These are phyloP conservation scores for Atherix ibis DNA, from an alignment of 2,888 invertebrate genomes.

Conservation along the genomic window DNA sequence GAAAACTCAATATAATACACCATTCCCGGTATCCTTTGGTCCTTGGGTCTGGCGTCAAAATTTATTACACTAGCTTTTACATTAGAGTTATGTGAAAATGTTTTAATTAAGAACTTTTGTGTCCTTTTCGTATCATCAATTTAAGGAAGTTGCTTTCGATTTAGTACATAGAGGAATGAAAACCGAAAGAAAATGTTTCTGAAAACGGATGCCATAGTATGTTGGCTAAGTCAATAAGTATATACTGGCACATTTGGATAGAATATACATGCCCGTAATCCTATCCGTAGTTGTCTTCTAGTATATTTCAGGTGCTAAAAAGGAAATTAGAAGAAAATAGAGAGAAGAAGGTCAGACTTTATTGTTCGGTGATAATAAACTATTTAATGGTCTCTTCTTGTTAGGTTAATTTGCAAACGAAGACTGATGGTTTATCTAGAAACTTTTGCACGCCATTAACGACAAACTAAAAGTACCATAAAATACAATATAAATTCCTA, in stretches of 20 bases:
- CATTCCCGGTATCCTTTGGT: no score
- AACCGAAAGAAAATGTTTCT: no score
- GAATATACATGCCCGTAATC: no score
- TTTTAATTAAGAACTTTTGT: conserved; percentile 13
- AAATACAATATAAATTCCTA: no score
- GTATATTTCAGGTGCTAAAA: conserved; percentile 1
- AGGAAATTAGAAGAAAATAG: not conserved
- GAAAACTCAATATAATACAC: no score
- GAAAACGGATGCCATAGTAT: no score
- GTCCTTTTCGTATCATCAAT: conserved; percentile 12
- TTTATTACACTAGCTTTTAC: conserved; percentile 12
- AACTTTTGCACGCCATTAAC: no score
- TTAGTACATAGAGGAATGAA: conserved; percentile 9
- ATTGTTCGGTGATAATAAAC: conserved; percentile 12
- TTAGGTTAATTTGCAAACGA: conserved; percentile 13
- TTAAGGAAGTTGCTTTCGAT: conserved; percentile 12
- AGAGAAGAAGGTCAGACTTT: conserved; percentile 8
- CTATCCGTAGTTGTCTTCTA: no score
- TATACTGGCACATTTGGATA: no score
- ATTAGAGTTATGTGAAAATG: conserved; percentile 12
- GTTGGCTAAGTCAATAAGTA: no score
- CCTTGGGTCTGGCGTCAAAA: conserved; percentile 6
- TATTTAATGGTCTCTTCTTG: conserved; percentile 11
- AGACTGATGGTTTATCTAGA: no score
- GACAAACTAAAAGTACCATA: no score